Percentiles rank a stretch among this genome's conserved stretches.
Evolutionary conservation across 2,113 vertebrate genomes (phyloP).

Genomic region (Cyanistes caeruleus): DNA sequence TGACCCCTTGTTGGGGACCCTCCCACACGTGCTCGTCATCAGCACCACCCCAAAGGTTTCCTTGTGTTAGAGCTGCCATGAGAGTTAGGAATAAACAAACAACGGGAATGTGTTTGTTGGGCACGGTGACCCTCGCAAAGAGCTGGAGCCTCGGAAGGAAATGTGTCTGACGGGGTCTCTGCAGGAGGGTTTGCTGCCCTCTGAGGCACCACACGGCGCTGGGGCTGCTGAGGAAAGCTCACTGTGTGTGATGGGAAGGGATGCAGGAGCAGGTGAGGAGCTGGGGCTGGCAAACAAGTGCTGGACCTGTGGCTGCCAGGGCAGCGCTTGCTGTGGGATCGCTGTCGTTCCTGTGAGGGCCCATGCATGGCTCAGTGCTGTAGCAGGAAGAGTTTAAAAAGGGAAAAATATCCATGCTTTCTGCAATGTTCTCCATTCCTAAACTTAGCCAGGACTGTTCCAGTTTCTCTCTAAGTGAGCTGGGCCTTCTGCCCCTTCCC

Average conservation of each 20-base stretch:
- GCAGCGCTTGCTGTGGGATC: fast-evolving
- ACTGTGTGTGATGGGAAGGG: fast-evolving
- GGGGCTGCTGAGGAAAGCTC: not conserved
- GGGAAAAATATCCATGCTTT: not conserved
- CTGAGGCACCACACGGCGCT: not conserved
- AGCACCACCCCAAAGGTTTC: not conserved
- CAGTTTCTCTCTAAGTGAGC: not conserved
- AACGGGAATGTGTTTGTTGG: not conserved
- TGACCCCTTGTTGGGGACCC: not conserved
- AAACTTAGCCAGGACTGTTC: not conserved
- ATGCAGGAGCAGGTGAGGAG: fast-evolving
- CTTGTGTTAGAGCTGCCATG: not conserved
- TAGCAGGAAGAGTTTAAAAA: not conserved
- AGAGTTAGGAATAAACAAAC: not conserved
- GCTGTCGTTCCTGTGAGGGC: fast-evolving
- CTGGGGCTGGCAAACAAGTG: not conserved
- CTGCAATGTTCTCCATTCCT: not conserved
- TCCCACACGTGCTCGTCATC: fast-evolving
- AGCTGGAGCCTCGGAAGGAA: not conserved
- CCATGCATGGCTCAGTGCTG: fast-evolving
- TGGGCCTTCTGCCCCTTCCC: not conserved
- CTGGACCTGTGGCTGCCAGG: not conserved
- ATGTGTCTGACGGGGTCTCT: not conserved
- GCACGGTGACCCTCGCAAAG: fast-evolving
- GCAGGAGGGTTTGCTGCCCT: not conserved